Evolutionary conservation across 2,888 invertebrate species (phyloP), one percentile per base, ranked within the genome.

Genomic region (Abscondita cerata): DNA sequence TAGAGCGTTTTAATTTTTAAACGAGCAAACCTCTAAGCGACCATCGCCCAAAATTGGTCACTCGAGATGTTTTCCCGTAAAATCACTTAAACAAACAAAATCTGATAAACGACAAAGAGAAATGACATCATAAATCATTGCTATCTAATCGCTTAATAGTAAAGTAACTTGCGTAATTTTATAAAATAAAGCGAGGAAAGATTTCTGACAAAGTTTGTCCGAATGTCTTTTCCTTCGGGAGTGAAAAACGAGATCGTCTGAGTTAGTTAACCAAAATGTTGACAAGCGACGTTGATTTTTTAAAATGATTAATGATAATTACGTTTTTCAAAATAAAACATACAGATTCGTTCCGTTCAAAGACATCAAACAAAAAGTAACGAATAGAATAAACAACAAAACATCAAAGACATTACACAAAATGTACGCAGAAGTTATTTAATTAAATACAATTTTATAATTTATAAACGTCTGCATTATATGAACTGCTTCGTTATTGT

Each of bases 1-100:
- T 60, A 57, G 47, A 56, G 60, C 48, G 53, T 36, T 64, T 64
- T 60, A 64, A 64, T 64, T 60, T 64, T 63, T 64, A 60, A 60
- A 57, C 34, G 53, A 64, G 57, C 38, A 59, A 54, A 59, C 54
- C 64, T 33, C 60, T 34, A 59, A 53, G 53, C 60, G 57, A 34
- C 53, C 53, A 48, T 57, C 60, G 53, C 40, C 57, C 20, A 36
- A 56, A 63, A 59, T 63, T 63, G 59, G 56, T 52, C 47, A 53
- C 51, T 59, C 40, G 59, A 52, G 62, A 58, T 54, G 51, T 44
- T n/a, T 25, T 60, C 56, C 38, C 46, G 48, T 40, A 40, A 33
- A 41, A 48, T 33, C 38, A 19, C 3, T 48, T 48, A 56, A 55
- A 56, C 16, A 60, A 52, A 52, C 38, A 47, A 40, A 60, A 54